Base-by-base conservation (phyloP, 2,888 invertebrate species). In the Theodoxus fluviatilis region DNA sequence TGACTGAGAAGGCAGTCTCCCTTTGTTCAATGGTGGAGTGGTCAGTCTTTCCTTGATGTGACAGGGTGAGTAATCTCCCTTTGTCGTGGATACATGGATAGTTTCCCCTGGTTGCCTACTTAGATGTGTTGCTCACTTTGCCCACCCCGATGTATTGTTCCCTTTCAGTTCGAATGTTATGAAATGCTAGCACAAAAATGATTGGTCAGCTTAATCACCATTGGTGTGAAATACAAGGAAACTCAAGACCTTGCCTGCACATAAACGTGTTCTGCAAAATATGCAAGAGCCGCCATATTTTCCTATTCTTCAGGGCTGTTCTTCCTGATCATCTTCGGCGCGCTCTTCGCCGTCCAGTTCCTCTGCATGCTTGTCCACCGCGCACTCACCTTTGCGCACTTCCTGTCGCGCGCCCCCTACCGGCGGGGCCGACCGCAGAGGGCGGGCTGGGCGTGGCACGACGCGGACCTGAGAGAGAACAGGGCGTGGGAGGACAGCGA, bases 281-380 rank as follows among this genome's bases (percentile, higher is more conserved):
- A n/a, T n/a, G n/a, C n/a, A n/a, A n/a, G n/a, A n/a, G n/a, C n/a
- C n/a, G n/a, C n/a, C n/a, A n/a, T n/a, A n/a, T 43, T 25, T 52
- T 28, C 40, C 18, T 25, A 25, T 47, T 65, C 73, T 74, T 9
- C 73, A 83, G 84, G 83, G 31, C 70, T 83, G 52, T 71, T 73
- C 4, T 83, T 83, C 65, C 69, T 83, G 40, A 67, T 78, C 3
- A 70, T 83, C 28, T 84, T 83, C 69, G 80, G 83, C 4, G n/a
- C 79, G n/a, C 72, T 83, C 18, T 73, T 83, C 59, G 37, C 79
- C 6, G 66, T 84, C 38, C 84, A 84, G 73, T 84, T 84, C 66
- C 55, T 79, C 15, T 75, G 77, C 68, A 84, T 84, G 83, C 35
- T 83, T 2, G 69, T 80, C 0, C 84, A 84, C 61, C 79, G 84